Base-by-base conservation (phyloP, 2,113 vertebrate species). In the Lamprologus ornatipinnis region DNA sequence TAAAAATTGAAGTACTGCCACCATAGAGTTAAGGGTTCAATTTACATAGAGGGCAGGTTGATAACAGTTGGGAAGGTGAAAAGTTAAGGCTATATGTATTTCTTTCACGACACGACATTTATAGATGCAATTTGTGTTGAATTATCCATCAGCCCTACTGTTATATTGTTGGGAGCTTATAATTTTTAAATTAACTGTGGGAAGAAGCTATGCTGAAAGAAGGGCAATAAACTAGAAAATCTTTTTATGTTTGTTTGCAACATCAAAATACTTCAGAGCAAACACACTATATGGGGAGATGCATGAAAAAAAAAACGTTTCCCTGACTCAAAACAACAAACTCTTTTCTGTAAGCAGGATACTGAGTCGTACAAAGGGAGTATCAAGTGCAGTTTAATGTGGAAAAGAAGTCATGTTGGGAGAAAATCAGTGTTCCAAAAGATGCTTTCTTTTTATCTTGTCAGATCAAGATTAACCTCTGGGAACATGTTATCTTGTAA, bases 91-190 rank as follows among this genome's bases (percentile, higher is more conserved):
- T 23, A 70, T 70, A 70, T 9, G 0, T 70, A 1, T 70, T 42
- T 70, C 0, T 6, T 45, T 45, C 21, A 19, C 0, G 4, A 37
- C 42, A 47, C 1, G 9, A 73, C 40, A 73, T 73, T 45, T 26
- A 47, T 0, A 45, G 14, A 75, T 75, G 42, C 17, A 47, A 28
- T 47, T 47, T 47, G 23, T 47, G 8, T 75, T 28, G 14, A 75
- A 75, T 49, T 28, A 75, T 75, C 15, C 23, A 45, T 31, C 9
- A 47, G 26, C 15, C 23, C 70, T 75, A 28, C 23, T 47, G 9
- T 28, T 49, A 47, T 28, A 17, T 2, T 47, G 0, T 28, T 17
- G 23, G 70, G 23, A 12, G 70, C 42, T 28, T 31, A 31, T 75
- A 75, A 49, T 19, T 49, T 19, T 47, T 12, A 12, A 49, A 49